phyloP scores from a whole-genome alignment of 2,888 invertebrate species.

The Carpatolechia fugitivella region DNA sequence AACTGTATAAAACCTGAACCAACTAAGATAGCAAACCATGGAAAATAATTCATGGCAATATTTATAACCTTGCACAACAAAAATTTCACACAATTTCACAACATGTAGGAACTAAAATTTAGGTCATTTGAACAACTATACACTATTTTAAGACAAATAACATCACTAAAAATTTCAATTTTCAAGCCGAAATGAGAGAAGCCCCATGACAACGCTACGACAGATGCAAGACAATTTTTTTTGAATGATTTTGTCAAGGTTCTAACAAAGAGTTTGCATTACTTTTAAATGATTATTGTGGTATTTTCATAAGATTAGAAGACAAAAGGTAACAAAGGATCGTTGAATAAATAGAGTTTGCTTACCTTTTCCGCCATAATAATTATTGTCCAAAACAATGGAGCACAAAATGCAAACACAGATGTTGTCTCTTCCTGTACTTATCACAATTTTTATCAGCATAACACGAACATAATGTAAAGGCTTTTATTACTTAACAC shows the following conservation, averaged over 20 bases:
- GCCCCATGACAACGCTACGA: constrained; percentile 22
- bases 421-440: neutral
- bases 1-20: too few species aligned
- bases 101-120: constrained; percentile 18
- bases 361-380: constrained; percentile 57
- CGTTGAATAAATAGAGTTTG: neutral
- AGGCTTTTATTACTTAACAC: neutral
- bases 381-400: constrained; percentile 27
- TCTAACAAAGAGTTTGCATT: neutral
- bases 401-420: constrained; percentile 23
- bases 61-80: constrained; percentile 16
- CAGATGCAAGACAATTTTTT: constrained; percentile 31
- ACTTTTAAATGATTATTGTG: neutral
- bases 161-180: constrained; percentile 35
- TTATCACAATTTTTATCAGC: neutral
- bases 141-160: constrained; percentile 18
- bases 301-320: neutral
- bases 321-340: neutral
- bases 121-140: constrained; percentile 1
- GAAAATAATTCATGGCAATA: neutral
- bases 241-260: neutral
- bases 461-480: neutral
- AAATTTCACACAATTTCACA: constrained; percentile 31
- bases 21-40: neutral
- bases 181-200: constrained; percentile 28